phyloP scores from a whole-genome alignment of 64 coral and sea anemone genomes.

The Montipora foliosa region DNA sequence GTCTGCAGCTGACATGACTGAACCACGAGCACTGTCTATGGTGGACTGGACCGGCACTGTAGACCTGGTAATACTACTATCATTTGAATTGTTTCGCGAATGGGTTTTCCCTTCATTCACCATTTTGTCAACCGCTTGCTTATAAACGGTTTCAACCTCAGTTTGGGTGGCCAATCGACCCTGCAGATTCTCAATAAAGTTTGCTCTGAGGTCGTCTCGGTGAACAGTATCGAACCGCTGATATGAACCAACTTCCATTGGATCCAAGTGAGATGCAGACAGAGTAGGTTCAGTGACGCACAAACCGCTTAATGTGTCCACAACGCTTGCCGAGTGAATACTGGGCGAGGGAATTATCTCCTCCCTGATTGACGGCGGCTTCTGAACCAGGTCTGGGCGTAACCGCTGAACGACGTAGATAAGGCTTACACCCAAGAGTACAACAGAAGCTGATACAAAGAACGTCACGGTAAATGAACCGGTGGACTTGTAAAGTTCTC shows the following conservation, averaged over 20 bases:
- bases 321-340: constrained; percentile 68
- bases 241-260: constrained; percentile 16
- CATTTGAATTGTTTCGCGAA: background rate
- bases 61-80: background rate
- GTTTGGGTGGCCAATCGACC: constrained; percentile 1
- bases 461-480: constrained; percentile 45
- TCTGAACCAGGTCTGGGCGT: constrained; percentile 55
- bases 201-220: constrained; percentile 16
- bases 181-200: background rate
- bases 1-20: background rate
- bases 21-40: background rate
- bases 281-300: constrained; percentile 51
- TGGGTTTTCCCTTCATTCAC: background rate
- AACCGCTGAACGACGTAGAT: constrained; percentile 53
- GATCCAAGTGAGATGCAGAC: constrained; percentile 22
- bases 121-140: constrained; percentile 28
- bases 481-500: constrained; percentile 51
- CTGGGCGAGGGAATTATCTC: constrained; percentile 47
- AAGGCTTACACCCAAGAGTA: constrained; percentile 27
- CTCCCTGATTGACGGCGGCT: background rate
- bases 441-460: constrained; percentile 24
- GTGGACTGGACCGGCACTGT: background rate
- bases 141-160: constrained; percentile 34
- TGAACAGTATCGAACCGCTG: constrained; percentile 34
- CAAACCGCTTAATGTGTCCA: constrained; percentile 67